Evolutionary conservation across 1,140 invertebrate genomes (phyloP), one percentile per base, ranked within the genome.

Genomic region (Helicoverpa zea): DNA sequence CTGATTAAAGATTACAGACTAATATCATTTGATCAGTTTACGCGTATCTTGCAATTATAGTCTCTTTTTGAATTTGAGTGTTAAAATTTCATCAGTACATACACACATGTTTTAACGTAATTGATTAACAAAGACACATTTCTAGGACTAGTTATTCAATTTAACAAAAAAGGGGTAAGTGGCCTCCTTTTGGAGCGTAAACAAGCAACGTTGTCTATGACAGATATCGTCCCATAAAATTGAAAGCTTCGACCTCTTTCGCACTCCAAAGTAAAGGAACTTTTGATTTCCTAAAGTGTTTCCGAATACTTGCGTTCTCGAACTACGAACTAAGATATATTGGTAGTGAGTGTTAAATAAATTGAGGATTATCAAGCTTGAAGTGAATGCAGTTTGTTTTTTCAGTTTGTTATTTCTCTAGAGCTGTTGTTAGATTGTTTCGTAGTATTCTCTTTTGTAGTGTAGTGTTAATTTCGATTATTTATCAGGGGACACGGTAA

Each of bases 141-240:
- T 14, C 2, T 14, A 58, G 18, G n/a, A 58, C 13, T 16, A 23
- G 23, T 23, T 1, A 58, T 58, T 58, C 54, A 58, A 58, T n/a
- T 16, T 14, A 16, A 14, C n/a, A 9, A 14, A 10, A 56, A 58
- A 58, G 54, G 54, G 54, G 54, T 56, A 18, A 12, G 54, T 16
- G 54, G n/a, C 11, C 56, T 58, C 56, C 18, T 58, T 58, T 58
- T 18, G 11, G 64, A 43, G 23, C 23, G 64, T 49, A 23, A 49
- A 68, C 64, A 49, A 68, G 64, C 49, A n/a, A 3, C 64, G 64
- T 68, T 68, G 49, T 68, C 64, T 68, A 68, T 68, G 64, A 68
- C 64, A 68, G 64, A 68, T 68, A 51, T 51, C 64, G 16, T 23
- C 43, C 43, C 64, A 68, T 68, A 68, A 68, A 7, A 68, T 68